phyloP scores from a whole-genome alignment of 2,113 vertebrate genomes.

The Benitochromis conjunctus region DNA sequence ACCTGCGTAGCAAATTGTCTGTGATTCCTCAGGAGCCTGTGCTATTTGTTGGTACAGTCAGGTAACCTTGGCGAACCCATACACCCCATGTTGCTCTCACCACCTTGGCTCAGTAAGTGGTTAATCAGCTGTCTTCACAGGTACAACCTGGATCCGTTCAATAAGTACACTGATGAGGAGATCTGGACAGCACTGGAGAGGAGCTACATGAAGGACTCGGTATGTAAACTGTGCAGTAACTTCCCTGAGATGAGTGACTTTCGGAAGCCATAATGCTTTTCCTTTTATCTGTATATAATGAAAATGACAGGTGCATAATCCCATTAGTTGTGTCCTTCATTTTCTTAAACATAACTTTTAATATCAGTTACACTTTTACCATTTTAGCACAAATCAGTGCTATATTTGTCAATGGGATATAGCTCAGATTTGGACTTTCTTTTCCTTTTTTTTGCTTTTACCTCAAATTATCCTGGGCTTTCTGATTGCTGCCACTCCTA shows the following conservation, averaged over 20 bases:
- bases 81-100: fast-evolving
- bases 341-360: background rate
- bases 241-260: background rate
- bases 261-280: background rate
- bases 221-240: background rate
- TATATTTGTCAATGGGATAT: too few species aligned
- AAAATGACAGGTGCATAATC: background rate
- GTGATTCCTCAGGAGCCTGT: conserved; percentile 82
- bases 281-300: background rate
- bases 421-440: too few species aligned
- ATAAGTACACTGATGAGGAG: conserved; percentile 65
- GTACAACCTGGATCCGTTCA: conserved; percentile 77
- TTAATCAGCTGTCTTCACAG: conserved; percentile 23
- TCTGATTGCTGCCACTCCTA: too few species aligned
- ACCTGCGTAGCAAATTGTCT: conserved; percentile 78
- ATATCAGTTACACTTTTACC: too few species aligned
- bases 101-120: background rate
- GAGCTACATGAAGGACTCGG: background rate
- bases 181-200: conserved; percentile 77
- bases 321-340: background rate
- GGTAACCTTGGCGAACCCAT: conserved; percentile 41
- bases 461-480: too few species aligned
- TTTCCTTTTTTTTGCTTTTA: too few species aligned
- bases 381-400: too few species aligned
- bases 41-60: conserved; percentile 79